A percentile compares a stretch with the other conserved stretches of the same genome.
phyloP scores from a whole-genome alignment of 2,888 invertebrate species.

The Pyrocoelia pectoralis region DNA sequence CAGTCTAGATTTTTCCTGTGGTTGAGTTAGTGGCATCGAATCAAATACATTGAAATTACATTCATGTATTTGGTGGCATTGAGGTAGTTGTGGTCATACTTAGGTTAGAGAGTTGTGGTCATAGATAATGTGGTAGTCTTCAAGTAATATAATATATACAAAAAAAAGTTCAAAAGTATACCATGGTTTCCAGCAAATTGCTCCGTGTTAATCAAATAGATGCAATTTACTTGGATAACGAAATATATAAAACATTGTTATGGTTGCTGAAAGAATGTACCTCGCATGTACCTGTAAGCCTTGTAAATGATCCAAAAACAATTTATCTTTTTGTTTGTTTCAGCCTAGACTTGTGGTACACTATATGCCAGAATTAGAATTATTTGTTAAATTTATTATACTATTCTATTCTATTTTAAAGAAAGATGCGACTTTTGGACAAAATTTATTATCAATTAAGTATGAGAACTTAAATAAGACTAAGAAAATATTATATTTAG shows the following conservation, averaged over 20 bases:
- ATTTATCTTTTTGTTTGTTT: too few relatives aligned
- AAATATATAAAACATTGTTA: conserved; percentile 76
- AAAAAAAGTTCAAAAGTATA: too few relatives aligned
- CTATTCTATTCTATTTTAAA: conserved; percentile 75
- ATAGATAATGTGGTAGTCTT: too few relatives aligned
- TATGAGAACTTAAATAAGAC: conserved; percentile 70
- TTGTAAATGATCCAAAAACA: too few relatives aligned
- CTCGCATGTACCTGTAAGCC: conserved; percentile 72
- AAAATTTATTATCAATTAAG: conserved; percentile 79
- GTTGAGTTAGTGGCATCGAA: too few relatives aligned
- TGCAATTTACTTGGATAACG: conserved; percentile 80
- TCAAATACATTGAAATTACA: too few relatives aligned
- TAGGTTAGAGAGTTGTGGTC: too few relatives aligned
- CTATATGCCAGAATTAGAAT: conserved; percentile 75
- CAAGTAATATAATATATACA: too few relatives aligned
- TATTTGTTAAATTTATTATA: conserved; percentile 71
- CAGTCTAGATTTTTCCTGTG: too few relatives aligned
- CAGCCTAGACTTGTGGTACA: conserved; percentile 70
- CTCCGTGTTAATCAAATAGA: conserved; percentile 67
- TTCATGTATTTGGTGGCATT: too few relatives aligned
- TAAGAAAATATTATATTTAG: conserved; percentile 69
- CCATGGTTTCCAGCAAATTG: conserved; percentile 46
- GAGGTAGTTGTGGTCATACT: too few relatives aligned
- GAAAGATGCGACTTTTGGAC: conserved; percentile 80
- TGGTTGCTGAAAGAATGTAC: conserved; percentile 70